Base-by-base conservation (phyloP, 2,113 vertebrate species). In the Scolopax mira region DNA sequence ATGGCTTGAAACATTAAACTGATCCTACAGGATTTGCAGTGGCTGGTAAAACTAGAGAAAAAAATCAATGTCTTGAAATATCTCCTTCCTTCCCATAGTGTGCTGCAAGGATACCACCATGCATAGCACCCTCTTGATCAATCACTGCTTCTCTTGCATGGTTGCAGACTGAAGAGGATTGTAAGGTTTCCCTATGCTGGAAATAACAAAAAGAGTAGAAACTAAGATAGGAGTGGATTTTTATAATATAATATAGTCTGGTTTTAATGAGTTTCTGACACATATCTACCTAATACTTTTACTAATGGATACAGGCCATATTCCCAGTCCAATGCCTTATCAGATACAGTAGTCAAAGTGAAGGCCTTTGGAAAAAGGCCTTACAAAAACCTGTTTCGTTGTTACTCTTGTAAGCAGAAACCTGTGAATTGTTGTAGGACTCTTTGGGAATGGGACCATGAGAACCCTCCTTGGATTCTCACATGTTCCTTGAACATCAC, bases 51-150 rank as follows among this genome's bases (percentile, higher is more conserved):
- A 86, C 8, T 23, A 39, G 69, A 90, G 60, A 57, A 35, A 42
- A 65, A 86, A 93, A 88, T 82, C 69, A 73, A 67, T 95, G 28
- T 21, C 54, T 88, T 57, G 74, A 88, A 73, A 66, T 83, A 84
- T 67, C 25, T 87, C 35, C 9, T 88, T 78, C 27, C n/a, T 84
- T 55, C 31, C 52, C 51, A 37, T 2, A 1, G 4, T 13, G 18
- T 18, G 24, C 41, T 83, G 33, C 14, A 80, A 81, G 49, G 4
- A 5, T 62, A 11, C 9, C 65, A 24, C 65, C 52, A 44, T 74
- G 65, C 52, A 35, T n/a, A 72, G 24, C 42, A 23, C 16, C n/a
- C 18, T 54, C 25, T 42, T 51, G 61, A 42, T 57, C 28, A 30
- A 7, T 46, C 24, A 25, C 46, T 67, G 22, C 21, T 64, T 64